Evolutionary conservation across 1,140 invertebrate species (phyloP).

Genomic region (Vanessa tameamea): DNA sequence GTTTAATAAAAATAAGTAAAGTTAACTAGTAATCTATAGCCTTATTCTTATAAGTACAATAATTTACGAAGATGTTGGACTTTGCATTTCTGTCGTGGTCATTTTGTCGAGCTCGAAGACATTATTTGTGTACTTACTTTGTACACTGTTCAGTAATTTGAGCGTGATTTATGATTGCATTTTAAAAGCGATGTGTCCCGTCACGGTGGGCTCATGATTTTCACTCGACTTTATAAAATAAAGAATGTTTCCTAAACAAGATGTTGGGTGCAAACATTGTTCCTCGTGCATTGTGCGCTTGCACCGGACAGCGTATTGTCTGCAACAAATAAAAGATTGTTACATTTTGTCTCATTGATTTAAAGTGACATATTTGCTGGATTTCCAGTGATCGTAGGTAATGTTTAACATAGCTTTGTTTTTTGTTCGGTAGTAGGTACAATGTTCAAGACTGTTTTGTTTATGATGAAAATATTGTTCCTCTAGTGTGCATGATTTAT

Average conservation of each 20-base stretch:
- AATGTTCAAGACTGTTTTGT: conserved; percentile 24
- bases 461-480: conserved; percentile 35
- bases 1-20: not conserved
- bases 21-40: not conserved
- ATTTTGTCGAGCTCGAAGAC: conserved; percentile 35
- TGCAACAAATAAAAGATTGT: conserved; percentile 41
- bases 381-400: conserved; percentile 42
- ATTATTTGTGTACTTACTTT: conserved; percentile 32
- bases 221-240: conserved; percentile 51
- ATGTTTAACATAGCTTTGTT: conserved; percentile 37
- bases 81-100: conserved; percentile 27
- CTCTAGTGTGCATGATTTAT: conserved; percentile 34
- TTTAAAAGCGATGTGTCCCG: conserved; percentile 36
- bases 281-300: conserved; percentile 36
- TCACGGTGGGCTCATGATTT: conserved; percentile 62
- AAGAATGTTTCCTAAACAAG: conserved; percentile 68
- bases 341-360: conserved; percentile 55
- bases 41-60: conserved; percentile 17
- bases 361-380: conserved; percentile 53
- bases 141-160: conserved; percentile 24
- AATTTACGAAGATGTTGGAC: conserved; percentile 13
- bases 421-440: conserved; percentile 29
- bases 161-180: conserved; percentile 35
- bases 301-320: conserved; percentile 18
- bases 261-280: conserved; percentile 59